Evolutionary conservation across 2,797 vertebrate genomes (phyloP), one percentile per base, ranked within the genome.

Genomic region (Paguma larvata): DNA sequence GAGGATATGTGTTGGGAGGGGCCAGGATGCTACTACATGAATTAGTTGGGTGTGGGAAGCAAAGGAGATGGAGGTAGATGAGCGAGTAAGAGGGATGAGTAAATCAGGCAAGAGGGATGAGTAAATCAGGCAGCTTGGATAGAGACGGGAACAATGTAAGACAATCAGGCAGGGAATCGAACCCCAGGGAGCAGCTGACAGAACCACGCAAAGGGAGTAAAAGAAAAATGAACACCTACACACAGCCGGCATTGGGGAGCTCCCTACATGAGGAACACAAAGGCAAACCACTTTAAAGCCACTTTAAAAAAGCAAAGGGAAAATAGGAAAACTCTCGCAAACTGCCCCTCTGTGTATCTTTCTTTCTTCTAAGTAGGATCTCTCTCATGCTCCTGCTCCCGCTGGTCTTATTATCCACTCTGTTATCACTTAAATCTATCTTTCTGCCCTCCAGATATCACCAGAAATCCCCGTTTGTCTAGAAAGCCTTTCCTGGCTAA

Each of bases 231-330:
- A 94, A 77, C 44, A 59, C 86, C 85, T 92, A 65, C 46, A 10
- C 86, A 38, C 56, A 80, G 56, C 59, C 0, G 0, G 75, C 19
- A 30, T 8, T 44, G 32, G 84, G 86, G 32, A 86, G 82, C 82
- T 89, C 19, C 67, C 41, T 10, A 1, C 30, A 13, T 44, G 38
- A 91, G 86, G 32, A 85, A n/a, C 44, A 53, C 83, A 34, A 86
- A 87, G 70, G 59, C 78, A 96, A 89, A 46, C 63, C 68, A 68
- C 46, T 27, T 93, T 32, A 25, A 65, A 92, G 53, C 6, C 70
- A 41, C 62, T 87, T 79, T 46, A 89, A 89, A 67, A 89, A 94
- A 91, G 34, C 75, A 62, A 34, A 67, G 59, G 44, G 67, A 87
- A 72, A 67, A n/a, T 27, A 51, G 1, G 18, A 41, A 83, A 79